These are phyloP conservation scores for Coilia nasus DNA, from an alignment of 2,797 vertebrate species.

Conservation along the genomic window DNA sequence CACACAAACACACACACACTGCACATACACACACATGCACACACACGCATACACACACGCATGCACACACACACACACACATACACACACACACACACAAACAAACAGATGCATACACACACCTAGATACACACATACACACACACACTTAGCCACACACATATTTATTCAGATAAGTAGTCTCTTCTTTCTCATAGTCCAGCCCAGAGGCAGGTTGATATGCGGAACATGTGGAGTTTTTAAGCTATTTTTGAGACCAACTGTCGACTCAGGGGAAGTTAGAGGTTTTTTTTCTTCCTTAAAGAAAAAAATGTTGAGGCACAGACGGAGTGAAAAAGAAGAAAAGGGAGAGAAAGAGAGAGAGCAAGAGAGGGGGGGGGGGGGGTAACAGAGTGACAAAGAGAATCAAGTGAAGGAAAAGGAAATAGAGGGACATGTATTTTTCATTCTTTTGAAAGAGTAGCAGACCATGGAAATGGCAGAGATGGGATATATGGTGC, in stretches of 20 bases:
- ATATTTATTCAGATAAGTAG: not conserved
- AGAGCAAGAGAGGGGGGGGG: constrained; percentile 49
- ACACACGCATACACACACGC: too few species aligned
- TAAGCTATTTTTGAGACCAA: constrained; percentile 14
- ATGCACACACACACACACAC: not conserved
- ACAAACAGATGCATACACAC: not conserved
- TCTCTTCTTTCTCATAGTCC: not conserved
- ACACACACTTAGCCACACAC: not conserved
- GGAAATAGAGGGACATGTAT: not conserved
- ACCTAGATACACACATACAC: not conserved
- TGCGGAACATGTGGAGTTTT: constrained; percentile 11
- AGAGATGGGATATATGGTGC: not conserved
- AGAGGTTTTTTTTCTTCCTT: not conserved
- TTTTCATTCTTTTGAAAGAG: not conserved
- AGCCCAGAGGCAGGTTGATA: constrained; percentile 12
- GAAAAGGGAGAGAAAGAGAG: constrained; percentile 43
- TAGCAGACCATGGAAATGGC: not conserved
- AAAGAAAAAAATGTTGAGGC: not conserved
- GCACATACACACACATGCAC: not conserved
- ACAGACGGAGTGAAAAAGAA: not conserved
- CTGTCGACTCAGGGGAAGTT: constrained; percentile 13
- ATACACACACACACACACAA: not conserved
- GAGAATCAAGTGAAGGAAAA: not conserved
- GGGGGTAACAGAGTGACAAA: constrained; percentile 34
- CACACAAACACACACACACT: not conserved